Evolutionary conservation across 2,797 vertebrate genomes (phyloP), one percentile per base, ranked within the genome.

Genomic region (Catharus ustulatus): DNA sequence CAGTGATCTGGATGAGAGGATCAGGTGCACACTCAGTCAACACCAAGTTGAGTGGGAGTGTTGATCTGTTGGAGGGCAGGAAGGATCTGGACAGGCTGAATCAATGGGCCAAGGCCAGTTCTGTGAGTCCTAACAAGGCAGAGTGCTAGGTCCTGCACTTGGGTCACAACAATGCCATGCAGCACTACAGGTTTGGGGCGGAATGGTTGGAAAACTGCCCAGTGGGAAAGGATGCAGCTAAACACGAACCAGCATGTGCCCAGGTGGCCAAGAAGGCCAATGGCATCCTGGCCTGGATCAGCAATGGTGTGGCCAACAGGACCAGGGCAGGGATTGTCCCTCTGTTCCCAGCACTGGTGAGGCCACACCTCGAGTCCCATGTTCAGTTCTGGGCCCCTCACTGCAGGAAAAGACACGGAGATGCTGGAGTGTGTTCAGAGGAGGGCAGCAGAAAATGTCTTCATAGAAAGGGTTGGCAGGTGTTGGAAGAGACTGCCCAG

Each of bases 21-120:
- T 75, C 8, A 9, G 27, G 22, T 61, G 18, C 21, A 12, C 0
- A 0, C 42, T 32, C 1, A 0, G 19, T 32, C 32, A 22, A 21
- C 26, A 42, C 13, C 36, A 42, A 24, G 13, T 15, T 62, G 22
- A 49, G 23, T 76, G 10, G 38, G 8, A n/a, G 7, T 63, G 14
- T 38, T 82, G 36, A 24, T 43, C 22, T 63, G 1, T 32, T 63
- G 43, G 36, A 76, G 27, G 11, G 10, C 42, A 81, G 30, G 34
- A 67, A 30, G 4, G 21, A 12, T 74, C n/a, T 45, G 40, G 30
- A 21, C 32, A 54, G 42, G 5, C 34, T 68, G 26, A 48, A 43
- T 36, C 0, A 0, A 55, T 62, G 23, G 55, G 22, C 32, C 1
- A 4, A 40, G 73, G 29, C 36, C 11, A 8, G 18, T 62, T 74